A percentile compares a stretch with the other conserved stretches of the same genome.
phyloP scores from a whole-genome alignment of 2,113 vertebrate genomes.

The Tachysurus vachellii region DNA sequence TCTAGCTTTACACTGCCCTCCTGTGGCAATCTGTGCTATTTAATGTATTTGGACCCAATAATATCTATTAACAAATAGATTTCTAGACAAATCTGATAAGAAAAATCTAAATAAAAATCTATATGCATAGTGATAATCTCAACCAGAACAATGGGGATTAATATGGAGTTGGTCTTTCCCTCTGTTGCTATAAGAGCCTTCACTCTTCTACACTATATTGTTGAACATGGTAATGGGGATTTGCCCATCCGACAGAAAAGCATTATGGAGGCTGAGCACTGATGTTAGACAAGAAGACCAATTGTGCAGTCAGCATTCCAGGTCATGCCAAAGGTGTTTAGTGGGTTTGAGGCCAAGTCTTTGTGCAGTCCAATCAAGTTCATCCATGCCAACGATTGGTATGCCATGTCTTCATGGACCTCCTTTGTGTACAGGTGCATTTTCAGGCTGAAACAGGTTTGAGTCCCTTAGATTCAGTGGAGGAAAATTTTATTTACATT shows the following conservation, averaged over 20 bases:
- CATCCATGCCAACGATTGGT: not conserved
- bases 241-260: not conserved
- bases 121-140: not conserved
- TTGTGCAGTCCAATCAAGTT: not conserved
- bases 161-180: not conserved
- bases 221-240: not conserved
- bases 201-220: not conserved
- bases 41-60: not conserved
- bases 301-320: not conserved
- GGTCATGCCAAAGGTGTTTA: not conserved
- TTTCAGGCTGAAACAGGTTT: not conserved
- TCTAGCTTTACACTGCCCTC: not conserved
- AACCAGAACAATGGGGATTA: not conserved
- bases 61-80: not conserved
- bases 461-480: not conserved
- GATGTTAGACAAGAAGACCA: not conserved
- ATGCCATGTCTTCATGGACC: not conserved
- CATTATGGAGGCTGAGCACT: not conserved
- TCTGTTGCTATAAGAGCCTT: too few relatives aligned
- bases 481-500: not conserved
- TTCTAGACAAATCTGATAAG: not conserved
- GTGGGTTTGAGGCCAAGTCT: not conserved
- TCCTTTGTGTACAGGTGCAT: not conserved
- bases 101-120: not conserved
- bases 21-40: not conserved